Conservation (phyloP, 2,888 invertebrate species). For the Andrena bicolor region DNA sequence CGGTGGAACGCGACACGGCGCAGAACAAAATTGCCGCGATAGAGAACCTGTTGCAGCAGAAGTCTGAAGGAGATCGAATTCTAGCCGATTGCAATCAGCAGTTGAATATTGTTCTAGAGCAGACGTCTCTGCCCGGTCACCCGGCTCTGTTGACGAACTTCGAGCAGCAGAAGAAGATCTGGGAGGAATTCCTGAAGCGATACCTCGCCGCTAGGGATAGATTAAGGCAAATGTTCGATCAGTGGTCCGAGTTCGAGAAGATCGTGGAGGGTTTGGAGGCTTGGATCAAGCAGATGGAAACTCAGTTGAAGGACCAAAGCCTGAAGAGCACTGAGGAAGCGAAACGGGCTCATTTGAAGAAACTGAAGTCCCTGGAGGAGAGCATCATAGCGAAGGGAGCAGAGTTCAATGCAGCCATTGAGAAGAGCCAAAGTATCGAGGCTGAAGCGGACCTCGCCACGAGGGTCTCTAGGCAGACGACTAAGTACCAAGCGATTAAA, state of each 20-base stretch:
- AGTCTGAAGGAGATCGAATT: conserved; percentile 90
- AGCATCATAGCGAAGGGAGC: conserved; percentile 90
- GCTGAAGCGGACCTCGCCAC: conserved; percentile 89
- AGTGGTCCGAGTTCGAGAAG: conserved; percentile 93
- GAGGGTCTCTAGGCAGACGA: conserved; percentile 91
- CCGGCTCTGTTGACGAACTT: conserved; percentile 90
- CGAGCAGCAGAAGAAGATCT: conserved; percentile 90
- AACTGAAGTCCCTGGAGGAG: conserved; percentile 90
- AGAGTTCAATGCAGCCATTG: conserved; percentile 89
- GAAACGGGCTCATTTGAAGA: conserved; percentile 92
- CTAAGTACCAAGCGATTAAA: conserved; percentile 93
- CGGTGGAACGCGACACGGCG: conserved; percentile 92
- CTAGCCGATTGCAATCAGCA: conserved; percentile 90
- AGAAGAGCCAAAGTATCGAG: conserved; percentile 90
- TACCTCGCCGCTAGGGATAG: conserved; percentile 91
- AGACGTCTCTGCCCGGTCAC: conserved; percentile 91
- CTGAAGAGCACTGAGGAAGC: conserved; percentile 94
- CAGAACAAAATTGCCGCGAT: conserved; percentile 91
- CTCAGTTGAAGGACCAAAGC: conserved; percentile 94
- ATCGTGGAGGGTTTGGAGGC: conserved; percentile 91
- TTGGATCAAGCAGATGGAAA: conserved; percentile 95
- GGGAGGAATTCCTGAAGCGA: conserved; percentile 91
- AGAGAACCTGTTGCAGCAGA: conserved; percentile 91
- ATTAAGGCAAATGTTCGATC: conserved; percentile 90
- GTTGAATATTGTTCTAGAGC: conserved; percentile 90